phyloP scores from a whole-genome alignment of 2,888 invertebrate species.

The Chirona hameri region DNA sequence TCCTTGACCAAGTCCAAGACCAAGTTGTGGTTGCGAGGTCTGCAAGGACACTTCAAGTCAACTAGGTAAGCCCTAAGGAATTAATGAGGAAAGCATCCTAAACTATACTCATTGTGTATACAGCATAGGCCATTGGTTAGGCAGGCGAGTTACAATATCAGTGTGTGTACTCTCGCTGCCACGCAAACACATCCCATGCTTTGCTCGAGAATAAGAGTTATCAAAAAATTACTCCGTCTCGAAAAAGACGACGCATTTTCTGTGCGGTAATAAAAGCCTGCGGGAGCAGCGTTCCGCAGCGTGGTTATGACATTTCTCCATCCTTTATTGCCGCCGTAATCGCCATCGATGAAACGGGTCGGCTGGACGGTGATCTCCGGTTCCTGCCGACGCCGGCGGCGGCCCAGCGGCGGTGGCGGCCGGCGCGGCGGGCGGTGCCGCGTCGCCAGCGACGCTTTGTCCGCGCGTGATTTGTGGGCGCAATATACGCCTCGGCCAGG shows the following conservation, averaged over 20 bases:
- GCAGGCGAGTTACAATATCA: too few relatives aligned
- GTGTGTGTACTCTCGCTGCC: too few relatives aligned
- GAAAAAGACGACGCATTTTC: background rate
- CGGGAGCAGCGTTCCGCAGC: background rate
- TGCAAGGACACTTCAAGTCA: too few relatives aligned
- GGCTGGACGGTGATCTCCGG: slow-evolving; percentile 8
- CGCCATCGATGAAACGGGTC: slow-evolving; percentile 14
- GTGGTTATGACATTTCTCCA: slow-evolving; percentile 13
- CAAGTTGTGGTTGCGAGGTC: too few relatives aligned
- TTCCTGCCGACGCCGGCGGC: slow-evolving; percentile 8
- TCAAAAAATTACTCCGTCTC: background rate
- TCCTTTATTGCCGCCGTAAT: slow-evolving; percentile 13
- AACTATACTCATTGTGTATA: too few relatives aligned
- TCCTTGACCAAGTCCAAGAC: too few relatives aligned
- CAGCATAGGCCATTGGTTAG: too few relatives aligned
- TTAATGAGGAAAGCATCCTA: too few relatives aligned
- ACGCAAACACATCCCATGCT: too few relatives aligned
- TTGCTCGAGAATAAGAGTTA: background rate
- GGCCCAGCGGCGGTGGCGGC: background rate
- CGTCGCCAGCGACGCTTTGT: slow-evolving; percentile 10
- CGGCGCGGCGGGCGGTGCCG: background rate
- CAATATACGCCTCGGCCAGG: slow-evolving; percentile 10
- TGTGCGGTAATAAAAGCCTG: background rate
- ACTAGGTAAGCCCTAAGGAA: too few relatives aligned
- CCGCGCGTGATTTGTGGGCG: slow-evolving; percentile 4